Conservation (phyloP, 2,113 vertebrate species). For the Philantomba maxwellii region DNA sequence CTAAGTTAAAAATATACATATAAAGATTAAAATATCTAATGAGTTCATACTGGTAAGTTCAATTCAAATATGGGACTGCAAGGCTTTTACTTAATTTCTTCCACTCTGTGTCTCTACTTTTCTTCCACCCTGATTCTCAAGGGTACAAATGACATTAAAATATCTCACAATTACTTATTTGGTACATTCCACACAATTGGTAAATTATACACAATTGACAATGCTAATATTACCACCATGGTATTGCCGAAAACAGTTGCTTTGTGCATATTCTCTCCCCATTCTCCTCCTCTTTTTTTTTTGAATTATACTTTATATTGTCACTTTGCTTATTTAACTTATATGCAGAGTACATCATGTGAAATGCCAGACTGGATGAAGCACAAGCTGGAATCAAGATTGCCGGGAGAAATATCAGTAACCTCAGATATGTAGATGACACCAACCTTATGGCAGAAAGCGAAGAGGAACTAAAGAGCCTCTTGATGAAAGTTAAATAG, state of each 20-base stretch:
- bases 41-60: background rate
- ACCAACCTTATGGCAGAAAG: background rate
- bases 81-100: background rate
- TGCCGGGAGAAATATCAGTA: background rate
- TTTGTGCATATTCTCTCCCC: background rate
- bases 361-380: background rate
- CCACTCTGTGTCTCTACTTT: background rate
- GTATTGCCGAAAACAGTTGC: background rate
- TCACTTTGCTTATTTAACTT: background rate
- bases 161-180: background rate
- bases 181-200: background rate
- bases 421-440: background rate
- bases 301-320: background rate
- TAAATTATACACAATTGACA: background rate
- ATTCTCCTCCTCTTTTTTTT: background rate
- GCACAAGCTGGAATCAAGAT: background rate
- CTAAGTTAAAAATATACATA: background rate
- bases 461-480: background rate
- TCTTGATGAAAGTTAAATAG: background rate
- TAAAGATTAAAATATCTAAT: background rate
- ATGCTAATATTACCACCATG: background rate
- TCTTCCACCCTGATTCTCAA: background rate
- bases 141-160: background rate
- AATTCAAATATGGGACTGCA: background rate
- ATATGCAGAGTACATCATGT: background rate